phyloP scores from a whole-genome alignment of 2,888 invertebrate genomes.

The Drosophila neonasuta region DNA sequence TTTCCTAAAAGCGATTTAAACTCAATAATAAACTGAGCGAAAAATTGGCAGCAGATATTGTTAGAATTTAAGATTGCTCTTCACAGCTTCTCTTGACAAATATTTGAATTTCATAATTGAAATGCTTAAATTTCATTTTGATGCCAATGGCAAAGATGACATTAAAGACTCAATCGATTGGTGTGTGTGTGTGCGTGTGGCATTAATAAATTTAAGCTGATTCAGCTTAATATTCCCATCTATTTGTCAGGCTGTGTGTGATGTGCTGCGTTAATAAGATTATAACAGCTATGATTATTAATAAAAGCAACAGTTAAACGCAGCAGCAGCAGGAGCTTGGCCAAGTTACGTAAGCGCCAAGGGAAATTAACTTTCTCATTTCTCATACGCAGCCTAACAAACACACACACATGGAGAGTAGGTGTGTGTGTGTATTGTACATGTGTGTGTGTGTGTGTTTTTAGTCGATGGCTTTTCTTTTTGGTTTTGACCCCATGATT shows the following conservation, averaged over 20 bases:
- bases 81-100: neutral
- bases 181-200: neutral
- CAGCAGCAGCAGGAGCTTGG: neutral
- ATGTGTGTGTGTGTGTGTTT: slow-evolving; percentile 1
- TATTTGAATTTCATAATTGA: neutral
- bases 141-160: neutral
- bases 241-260: slow-evolving; percentile 9
- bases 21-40: neutral
- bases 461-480: slow-evolving; percentile 10
- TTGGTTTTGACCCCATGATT: slow-evolving; percentile 49
- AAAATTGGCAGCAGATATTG: neutral
- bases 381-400: slow-evolving; percentile 4
- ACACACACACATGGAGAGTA: neutral
- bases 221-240: neutral
- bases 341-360: slow-evolving; percentile 19
- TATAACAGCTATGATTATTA: slow-evolving; percentile 21
- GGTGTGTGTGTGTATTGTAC: neutral
- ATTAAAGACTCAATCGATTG: slow-evolving; percentile 1
- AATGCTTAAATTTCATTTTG: no score
- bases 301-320: slow-evolving; percentile 10
- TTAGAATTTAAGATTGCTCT: neutral
- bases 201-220: slow-evolving; percentile 1
- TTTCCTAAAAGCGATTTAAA: neutral
- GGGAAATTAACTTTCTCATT: slow-evolving; percentile 27
- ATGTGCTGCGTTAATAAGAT: neutral